Percentiles rank a stretch among this genome's conserved stretches.
Evolutionary conservation across 2,888 invertebrate species (phyloP).

Genomic region (Macrosiphum euphorbiae): DNA sequence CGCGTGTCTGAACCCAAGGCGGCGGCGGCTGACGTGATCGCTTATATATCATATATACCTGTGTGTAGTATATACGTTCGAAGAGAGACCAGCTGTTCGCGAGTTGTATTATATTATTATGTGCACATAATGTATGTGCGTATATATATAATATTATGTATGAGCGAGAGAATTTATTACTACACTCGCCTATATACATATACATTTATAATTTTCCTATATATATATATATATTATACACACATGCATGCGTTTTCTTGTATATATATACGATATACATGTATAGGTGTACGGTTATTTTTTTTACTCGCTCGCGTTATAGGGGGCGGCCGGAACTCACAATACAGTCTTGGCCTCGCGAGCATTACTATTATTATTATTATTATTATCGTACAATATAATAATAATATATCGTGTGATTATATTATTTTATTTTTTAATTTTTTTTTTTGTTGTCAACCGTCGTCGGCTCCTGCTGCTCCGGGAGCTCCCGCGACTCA

Average conservation of each 20-base stretch:
- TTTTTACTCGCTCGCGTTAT: neutral
- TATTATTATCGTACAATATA: constrained; percentile 15
- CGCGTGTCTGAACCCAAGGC: constrained; percentile 57
- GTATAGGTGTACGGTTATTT: neutral
- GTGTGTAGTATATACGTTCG: neutral
- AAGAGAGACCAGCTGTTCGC: constrained; percentile 39
- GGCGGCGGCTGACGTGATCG: neutral
- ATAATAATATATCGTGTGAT: constrained; percentile 21
- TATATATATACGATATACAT: too few relatives aligned
- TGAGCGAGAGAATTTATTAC: constrained; percentile 50
- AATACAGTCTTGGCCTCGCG: constrained; percentile 50
- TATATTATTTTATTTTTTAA: neutral
- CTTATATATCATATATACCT: neutral
- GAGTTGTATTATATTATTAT: neutral
- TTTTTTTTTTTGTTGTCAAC: constrained; percentile 1
- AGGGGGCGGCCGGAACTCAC: constrained; percentile 44
- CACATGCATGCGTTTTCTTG: too few relatives aligned
- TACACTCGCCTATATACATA: neutral
- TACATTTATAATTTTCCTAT: too few relatives aligned
- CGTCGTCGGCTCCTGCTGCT: constrained; percentile 13
- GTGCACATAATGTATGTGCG: neutral
- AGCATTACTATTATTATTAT: constrained; percentile 14
- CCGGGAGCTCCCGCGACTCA: neutral
- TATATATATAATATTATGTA: neutral
- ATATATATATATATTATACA: too few relatives aligned